Evolutionary conservation across 2,888 invertebrate genomes (phyloP), one percentile per base, ranked within the genome.

Genomic region (Leistus spinibarbis): DNA sequence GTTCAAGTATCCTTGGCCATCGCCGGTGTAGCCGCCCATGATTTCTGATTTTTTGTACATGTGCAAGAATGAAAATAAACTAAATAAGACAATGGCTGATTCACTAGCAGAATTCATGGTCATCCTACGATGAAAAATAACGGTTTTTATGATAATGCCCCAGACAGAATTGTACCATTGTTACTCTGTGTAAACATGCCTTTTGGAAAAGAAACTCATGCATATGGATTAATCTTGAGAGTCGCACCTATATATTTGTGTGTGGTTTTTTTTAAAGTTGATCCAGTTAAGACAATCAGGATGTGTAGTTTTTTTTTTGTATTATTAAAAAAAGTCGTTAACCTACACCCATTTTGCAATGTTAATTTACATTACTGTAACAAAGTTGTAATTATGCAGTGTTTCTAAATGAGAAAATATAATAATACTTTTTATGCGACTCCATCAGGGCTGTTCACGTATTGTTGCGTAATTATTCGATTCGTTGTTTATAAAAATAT

Each of bases 81-180:
- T 40, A 40, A 60, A 22, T n/a, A 60, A 60, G 0, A 60, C 60
- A 20, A 16, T n/a, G 16, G 3, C 53, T 63, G 63, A 64, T 54
- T 54, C 70, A 70, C 53, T 54, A 56, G 24, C 71, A 57, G 69
- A 56, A 24, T 68, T 71, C 71, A 71, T 71, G 71, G 71, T 54
- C 71, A 24, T 20, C 71, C 64, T 71, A 27, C 63, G 40, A 13
- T 62, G 62, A 71, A 64, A 71, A 71, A 71, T 71, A 54, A 71
- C 63, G 53, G 69, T 22, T 71, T 54, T 71, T 63, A 54, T 54
- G 54, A 64, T 64, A 63, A 19, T 60, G 22, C 54, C 19, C 22
- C 54, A 22, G 40, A 19, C 53, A 23, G 54, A 20, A 70, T 63
- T 70, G 70, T 63, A n/a, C 71, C 54, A 63, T 71, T 71, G 63